Conservation (phyloP, 1,140 invertebrate genomes). For the Heliconius himera region DNA sequence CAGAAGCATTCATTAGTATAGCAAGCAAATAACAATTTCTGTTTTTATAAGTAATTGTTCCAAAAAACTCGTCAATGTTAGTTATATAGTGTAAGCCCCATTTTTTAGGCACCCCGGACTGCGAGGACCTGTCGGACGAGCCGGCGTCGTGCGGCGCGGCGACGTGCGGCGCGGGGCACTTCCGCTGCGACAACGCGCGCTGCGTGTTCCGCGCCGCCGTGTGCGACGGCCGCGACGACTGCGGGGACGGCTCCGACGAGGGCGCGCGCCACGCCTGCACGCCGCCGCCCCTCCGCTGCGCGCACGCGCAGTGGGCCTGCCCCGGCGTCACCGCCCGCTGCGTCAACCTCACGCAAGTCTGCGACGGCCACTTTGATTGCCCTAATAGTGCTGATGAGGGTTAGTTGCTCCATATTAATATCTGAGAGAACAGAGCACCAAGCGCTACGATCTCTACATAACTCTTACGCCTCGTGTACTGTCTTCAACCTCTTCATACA, state of each 20-base stretch:
- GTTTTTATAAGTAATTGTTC: no score
- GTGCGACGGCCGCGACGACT: slow-evolving; percentile 98
- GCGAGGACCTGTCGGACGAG: slow-evolving; percentile 96
- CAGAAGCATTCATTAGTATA: no score
- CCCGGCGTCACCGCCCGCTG: slow-evolving; percentile 89
- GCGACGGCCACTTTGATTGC: slow-evolving; percentile 93
- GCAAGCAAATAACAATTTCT: no score
- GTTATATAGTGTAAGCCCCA: no score
- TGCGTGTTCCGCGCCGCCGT: slow-evolving; percentile 97
- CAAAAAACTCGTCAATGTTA: no score
- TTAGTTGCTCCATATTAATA: slow-evolving; percentile 5
- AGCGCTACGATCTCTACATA: no score
- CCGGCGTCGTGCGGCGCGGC: slow-evolving; percentile 90
- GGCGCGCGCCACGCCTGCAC: slow-evolving; percentile 88
- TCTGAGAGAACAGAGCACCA: no score
- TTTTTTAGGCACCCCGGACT: slow-evolving; percentile 87
- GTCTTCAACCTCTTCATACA: no score
- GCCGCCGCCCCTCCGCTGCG: slow-evolving; percentile 85
- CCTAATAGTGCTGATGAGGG: slow-evolving; percentile 97
- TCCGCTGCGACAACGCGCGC: slow-evolving; percentile 92
- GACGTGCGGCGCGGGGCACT: slow-evolving; percentile 89
- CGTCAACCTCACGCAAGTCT: slow-evolving; percentile 90
- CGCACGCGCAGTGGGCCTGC: slow-evolving; percentile 90
- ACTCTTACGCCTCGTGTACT: no score
- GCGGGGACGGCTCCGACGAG: slow-evolving; percentile 97